Evolutionary conservation across 2,113 vertebrate species (phyloP).

Genomic region (Shinisaurus crocodilurus): DNA sequence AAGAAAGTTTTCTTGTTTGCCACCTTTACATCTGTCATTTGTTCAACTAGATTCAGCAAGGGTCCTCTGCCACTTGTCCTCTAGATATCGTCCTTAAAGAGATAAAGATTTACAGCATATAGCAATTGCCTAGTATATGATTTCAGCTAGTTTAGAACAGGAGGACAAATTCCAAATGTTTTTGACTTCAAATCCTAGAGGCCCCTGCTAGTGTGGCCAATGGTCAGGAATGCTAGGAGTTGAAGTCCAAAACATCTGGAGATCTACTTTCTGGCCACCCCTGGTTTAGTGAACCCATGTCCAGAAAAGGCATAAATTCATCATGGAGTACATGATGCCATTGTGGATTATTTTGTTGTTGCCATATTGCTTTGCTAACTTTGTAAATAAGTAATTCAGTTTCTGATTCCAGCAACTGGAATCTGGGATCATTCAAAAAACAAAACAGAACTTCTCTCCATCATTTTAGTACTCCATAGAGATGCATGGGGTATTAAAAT

Average conservation of each 20-base stretch:
- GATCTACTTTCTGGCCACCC: neutral
- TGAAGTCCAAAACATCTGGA: neutral
- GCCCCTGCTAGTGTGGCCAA: no score
- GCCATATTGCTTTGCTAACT: neutral
- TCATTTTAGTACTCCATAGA: neutral
- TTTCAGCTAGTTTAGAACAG: neutral
- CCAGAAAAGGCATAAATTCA: neutral
- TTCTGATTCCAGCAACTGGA: neutral
- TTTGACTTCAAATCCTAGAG: no score
- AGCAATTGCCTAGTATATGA: neutral
- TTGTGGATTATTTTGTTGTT: neutral
- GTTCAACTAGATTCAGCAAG: neutral
- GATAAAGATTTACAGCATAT: neutral
- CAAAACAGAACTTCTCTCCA: constrained; percentile 7
- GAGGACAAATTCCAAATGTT: no score
- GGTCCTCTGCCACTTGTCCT: neutral
- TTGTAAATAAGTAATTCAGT: neutral
- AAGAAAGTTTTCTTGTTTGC: neutral
- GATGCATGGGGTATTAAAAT: neutral
- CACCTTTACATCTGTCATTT: neutral
- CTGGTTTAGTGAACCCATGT: no score
- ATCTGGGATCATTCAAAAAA: neutral
- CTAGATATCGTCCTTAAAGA: neutral
- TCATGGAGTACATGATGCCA: neutral
- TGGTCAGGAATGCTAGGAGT: no score